These are phyloP conservation scores for Leptarthrus brevirostris DNA, from an alignment of 2,888 invertebrate genomes.

Conservation along the genomic window DNA sequence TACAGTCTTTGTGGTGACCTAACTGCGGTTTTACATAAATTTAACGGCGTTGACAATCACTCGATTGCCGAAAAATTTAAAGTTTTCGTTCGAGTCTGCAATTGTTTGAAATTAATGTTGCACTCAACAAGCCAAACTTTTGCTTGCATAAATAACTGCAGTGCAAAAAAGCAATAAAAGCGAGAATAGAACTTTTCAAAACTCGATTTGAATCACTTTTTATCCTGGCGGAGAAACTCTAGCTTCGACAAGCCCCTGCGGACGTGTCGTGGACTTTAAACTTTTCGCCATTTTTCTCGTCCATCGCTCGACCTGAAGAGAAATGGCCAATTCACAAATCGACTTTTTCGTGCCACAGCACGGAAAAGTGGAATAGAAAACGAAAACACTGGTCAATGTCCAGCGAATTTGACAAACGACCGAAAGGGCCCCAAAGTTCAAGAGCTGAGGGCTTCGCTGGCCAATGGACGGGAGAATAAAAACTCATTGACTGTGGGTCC, in stretches of 20 bases:
- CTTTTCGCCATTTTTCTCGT: constrained; percentile 27
- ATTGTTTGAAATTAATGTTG: too few relatives aligned
- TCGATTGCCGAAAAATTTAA: too few relatives aligned
- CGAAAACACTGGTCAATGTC: constrained; percentile 31
- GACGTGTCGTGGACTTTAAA: constrained; percentile 8
- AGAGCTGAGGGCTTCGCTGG: constrained; percentile 34
- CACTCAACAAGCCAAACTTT: too few relatives aligned
- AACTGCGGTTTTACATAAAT: too few relatives aligned
- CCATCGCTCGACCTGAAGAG: not conserved
- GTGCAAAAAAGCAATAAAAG: not conserved
- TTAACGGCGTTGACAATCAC: too few relatives aligned
- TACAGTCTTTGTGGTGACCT: too few relatives aligned
- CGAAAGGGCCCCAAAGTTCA: constrained; percentile 49
- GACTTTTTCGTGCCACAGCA: constrained; percentile 20
- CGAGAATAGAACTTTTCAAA: constrained; percentile 14
- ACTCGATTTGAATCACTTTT: too few relatives aligned
- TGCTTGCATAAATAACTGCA: too few relatives aligned
- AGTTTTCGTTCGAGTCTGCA: too few relatives aligned
- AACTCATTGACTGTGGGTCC: not conserved
- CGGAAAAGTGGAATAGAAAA: constrained; percentile 20
- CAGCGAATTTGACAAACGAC: constrained; percentile 47
- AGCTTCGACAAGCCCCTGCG: not conserved
- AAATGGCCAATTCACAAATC: constrained; percentile 39
- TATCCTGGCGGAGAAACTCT: not conserved
- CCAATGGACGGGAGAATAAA: not conserved